Percentiles rank a stretch among this genome's conserved stretches.
phyloP scores from a whole-genome alignment of 2,797 vertebrate genomes.

The Phoeniculus purpureus region DNA sequence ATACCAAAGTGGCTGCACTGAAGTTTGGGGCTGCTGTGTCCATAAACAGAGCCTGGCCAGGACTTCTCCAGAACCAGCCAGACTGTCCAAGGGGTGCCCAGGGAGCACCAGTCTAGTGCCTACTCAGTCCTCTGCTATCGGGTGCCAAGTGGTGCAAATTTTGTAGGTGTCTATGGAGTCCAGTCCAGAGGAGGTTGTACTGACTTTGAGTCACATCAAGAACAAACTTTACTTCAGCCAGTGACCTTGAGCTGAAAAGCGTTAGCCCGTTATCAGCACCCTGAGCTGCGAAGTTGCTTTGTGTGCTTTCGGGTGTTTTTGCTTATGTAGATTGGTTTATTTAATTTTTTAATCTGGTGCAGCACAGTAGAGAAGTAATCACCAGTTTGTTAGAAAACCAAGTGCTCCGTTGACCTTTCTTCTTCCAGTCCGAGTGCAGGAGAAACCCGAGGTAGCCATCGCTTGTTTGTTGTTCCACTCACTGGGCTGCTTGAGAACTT shows the following conservation, averaged over 20 bases:
- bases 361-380: neutral
- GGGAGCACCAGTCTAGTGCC: neutral
- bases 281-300: neutral
- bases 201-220: conserved; percentile 54
- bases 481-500: neutral
- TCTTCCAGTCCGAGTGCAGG: neutral
- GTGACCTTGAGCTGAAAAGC: conserved; percentile 58
- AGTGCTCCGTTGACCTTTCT: conserved; percentile 8
- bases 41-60: neutral
- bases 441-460: neutral
- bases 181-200: neutral
- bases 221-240: neutral
- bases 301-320: conserved; percentile 9
- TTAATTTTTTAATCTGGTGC: conserved; percentile 66
- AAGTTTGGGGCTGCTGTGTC: neutral
- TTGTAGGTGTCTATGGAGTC: neutral
- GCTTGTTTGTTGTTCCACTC: conserved; percentile 49
- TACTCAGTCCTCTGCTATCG: neutral
- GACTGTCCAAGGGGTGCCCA: neutral
- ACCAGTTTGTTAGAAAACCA: conserved; percentile 13
- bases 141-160: neutral
- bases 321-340: conserved; percentile 60
- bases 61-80: accelerated
- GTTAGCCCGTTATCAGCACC: neutral
- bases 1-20: neutral